phyloP scores from a whole-genome alignment of 64 coral and sea anemone genomes.

The Actinia equina region DNA sequence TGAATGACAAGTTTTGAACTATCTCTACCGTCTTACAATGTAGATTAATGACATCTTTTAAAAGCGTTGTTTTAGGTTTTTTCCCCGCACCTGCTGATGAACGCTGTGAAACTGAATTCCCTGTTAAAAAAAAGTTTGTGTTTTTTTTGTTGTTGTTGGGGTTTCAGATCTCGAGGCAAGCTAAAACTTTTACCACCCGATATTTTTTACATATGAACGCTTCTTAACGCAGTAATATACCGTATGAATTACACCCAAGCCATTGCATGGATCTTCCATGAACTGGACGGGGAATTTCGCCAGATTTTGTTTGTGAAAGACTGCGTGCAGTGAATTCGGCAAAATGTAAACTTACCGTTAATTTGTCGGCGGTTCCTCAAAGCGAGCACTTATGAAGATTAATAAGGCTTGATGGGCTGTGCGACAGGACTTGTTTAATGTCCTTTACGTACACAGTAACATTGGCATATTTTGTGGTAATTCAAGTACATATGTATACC shows the following conservation, averaged over 20 bases:
- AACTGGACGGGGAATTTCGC: background rate
- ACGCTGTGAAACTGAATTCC: background rate
- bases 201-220: background rate
- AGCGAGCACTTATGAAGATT: background rate
- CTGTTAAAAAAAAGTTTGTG: background rate
- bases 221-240: background rate
- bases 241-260: background rate
- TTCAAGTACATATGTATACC: conserved; percentile 3
- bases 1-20: background rate
- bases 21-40: conserved; percentile 10
- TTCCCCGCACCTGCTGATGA: background rate
- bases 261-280: background rate
- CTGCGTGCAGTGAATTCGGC: conserved; percentile 1
- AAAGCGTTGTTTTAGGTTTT: background rate
- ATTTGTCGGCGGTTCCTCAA: conserved; percentile 2
- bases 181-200: background rate
- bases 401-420: conserved; percentile 3
- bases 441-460: background rate
- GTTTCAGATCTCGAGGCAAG: background rate
- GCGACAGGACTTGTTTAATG: conserved; percentile 15
- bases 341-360: conserved; percentile 2
- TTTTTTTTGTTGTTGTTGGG: background rate
- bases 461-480: background rate
- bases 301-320: background rate
- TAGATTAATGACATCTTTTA: conserved; percentile 2